A percentile compares a stretch with the other conserved stretches of the same genome.
phyloP scores from a whole-genome alignment of 1,140 invertebrate species.

The Ectropis grisescens region DNA sequence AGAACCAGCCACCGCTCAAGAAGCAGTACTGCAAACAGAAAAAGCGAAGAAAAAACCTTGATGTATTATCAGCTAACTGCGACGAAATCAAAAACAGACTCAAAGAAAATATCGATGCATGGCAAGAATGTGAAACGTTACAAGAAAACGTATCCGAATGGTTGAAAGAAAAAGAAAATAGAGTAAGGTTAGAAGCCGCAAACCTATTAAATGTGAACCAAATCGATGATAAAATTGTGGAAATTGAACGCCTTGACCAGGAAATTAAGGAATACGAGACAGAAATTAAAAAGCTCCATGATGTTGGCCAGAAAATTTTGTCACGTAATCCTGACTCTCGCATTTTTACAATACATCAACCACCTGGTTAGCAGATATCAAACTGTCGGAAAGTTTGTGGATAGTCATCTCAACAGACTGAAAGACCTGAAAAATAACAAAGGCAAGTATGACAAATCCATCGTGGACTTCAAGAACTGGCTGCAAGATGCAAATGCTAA shows the following conservation, averaged over 20 bases:
- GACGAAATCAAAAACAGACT: slow-evolving; percentile 78
- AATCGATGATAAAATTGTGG: slow-evolving; percentile 80
- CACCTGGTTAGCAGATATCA: slow-evolving; percentile 85
- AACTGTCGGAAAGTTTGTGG: slow-evolving; percentile 79
- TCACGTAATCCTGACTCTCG: slow-evolving; percentile 85
- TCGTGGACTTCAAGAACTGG: slow-evolving; percentile 84
- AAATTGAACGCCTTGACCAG: slow-evolving; percentile 75
- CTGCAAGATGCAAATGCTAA: slow-evolving; percentile 80
- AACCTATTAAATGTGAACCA: slow-evolving; percentile 77
- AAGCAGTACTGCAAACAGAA: slow-evolving; percentile 75
- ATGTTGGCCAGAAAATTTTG: slow-evolving; percentile 80
- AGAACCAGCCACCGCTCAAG: slow-evolving; percentile 74
- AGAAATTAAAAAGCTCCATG: slow-evolving; percentile 77
- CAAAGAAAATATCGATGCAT: slow-evolving; percentile 80
- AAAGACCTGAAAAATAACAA: slow-evolving; percentile 77
- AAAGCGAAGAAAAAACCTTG: slow-evolving; percentile 77
- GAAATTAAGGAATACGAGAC: slow-evolving; percentile 75
- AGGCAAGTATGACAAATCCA: slow-evolving; percentile 76
- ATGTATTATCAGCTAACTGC: slow-evolving; percentile 76
- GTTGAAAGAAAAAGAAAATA: slow-evolving; percentile 90
- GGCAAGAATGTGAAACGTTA: slow-evolving; percentile 84
- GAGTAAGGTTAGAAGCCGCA: slow-evolving; percentile 80
- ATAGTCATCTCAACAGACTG: slow-evolving; percentile 77
- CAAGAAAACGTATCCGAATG: slow-evolving; percentile 84
- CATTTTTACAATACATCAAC: slow-evolving; percentile 82